Evolutionary conservation across 2,888 invertebrate species (phyloP).

Genomic region (Idaea straminata): DNA sequence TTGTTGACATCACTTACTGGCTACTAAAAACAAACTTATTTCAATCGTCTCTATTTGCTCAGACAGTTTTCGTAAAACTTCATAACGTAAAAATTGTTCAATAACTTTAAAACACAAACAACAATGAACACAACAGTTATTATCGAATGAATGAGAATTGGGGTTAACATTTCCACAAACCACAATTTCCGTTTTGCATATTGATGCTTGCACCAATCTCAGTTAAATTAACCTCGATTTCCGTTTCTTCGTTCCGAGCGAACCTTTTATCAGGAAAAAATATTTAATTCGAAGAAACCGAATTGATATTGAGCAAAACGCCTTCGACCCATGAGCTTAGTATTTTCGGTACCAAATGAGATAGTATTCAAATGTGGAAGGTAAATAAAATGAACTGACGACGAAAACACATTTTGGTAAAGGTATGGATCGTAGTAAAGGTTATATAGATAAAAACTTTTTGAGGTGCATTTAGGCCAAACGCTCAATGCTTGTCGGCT

Average conservation of each 20-base stretch:
- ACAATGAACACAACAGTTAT: background rate
- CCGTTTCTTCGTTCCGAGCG: slow-evolving; percentile 8
- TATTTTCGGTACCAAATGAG: background rate
- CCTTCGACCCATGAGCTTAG: slow-evolving; percentile 1
- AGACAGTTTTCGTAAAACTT: background rate
- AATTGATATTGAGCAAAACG: slow-evolving; percentile 6
- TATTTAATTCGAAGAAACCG: slow-evolving; percentile 5
- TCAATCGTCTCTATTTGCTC: background rate
- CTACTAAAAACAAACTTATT: background rate
- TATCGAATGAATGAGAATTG: background rate
- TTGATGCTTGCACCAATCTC: slow-evolving; percentile 3
- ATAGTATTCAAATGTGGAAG: background rate
- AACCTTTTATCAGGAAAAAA: slow-evolving; percentile 9
- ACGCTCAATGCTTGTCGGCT: too few relatives aligned
- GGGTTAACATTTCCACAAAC: background rate
- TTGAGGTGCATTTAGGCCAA: too few relatives aligned
- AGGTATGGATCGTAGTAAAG: too few relatives aligned
- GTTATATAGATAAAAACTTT: too few relatives aligned
- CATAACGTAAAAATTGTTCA: background rate
- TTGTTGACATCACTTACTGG: background rate
- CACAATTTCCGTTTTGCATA: background rate
- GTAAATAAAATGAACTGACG: background rate
- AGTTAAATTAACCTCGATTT: slow-evolving; percentile 11
- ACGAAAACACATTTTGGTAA: background rate
- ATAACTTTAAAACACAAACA: background rate